phyloP scores from a whole-genome alignment of 2,797 vertebrate genomes.

The Ctenopoma kingsleyae region DNA sequence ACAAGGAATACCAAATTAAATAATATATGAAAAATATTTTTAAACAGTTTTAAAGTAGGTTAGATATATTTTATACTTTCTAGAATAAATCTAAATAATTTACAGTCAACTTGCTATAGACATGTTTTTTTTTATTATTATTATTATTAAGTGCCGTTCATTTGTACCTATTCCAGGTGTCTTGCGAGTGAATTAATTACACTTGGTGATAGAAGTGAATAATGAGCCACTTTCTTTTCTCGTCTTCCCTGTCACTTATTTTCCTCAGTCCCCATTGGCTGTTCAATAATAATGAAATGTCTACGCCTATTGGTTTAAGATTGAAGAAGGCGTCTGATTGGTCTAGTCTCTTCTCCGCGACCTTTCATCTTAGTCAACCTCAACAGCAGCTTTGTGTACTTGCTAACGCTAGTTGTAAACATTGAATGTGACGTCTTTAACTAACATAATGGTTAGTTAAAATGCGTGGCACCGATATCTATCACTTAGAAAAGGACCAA shows the following conservation, averaged over 20 bases:
- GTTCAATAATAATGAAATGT: fast-evolving
- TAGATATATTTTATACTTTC: too few species aligned
- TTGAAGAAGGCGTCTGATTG: constrained; percentile 46
- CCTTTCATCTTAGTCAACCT: not conserved
- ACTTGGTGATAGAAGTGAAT: not conserved
- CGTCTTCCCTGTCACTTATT: not conserved
- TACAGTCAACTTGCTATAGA: too few species aligned
- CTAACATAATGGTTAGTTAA: constrained; percentile 27
- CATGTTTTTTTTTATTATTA: too few species aligned
- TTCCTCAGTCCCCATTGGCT: constrained; percentile 23
- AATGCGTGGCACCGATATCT: constrained; percentile 24
- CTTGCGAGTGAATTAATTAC: not conserved
- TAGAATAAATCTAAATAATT: too few species aligned
- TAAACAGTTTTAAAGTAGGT: too few species aligned
- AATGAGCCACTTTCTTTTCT: not conserved
- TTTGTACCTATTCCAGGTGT: too few species aligned
- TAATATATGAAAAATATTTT: too few species aligned
- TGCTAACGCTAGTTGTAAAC: constrained; percentile 41
- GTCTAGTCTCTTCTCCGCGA: not conserved
- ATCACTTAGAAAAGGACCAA: not conserved
- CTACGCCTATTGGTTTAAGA: constrained; percentile 32
- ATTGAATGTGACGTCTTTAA: constrained; percentile 1
- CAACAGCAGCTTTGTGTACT: not conserved
- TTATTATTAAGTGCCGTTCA: too few species aligned
- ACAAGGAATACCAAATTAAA: too few species aligned